A percentile compares a stretch with the other conserved stretches of the same genome.
Conservation (phyloP, 2,113 vertebrate species). For the Brienomyrus brachyistius region DNA sequence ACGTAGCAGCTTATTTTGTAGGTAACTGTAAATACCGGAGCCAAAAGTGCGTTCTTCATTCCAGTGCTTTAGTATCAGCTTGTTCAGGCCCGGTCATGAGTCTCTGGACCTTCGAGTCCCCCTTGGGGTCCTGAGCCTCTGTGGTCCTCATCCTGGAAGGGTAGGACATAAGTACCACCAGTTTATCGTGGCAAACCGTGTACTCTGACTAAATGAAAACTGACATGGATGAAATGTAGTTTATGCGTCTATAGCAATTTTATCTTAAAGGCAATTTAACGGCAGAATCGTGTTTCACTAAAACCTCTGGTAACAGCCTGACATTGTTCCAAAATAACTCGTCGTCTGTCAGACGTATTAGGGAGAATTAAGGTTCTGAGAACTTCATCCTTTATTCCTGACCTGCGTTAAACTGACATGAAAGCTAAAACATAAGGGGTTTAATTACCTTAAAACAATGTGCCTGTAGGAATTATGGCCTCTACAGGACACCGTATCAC, state of each 20-base stretch:
- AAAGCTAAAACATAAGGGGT: background rate
- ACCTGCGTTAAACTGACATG: background rate
- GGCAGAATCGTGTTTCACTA: background rate
- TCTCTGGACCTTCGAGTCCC: background rate
- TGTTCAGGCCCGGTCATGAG: background rate
- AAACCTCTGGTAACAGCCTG: background rate
- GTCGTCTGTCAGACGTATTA: background rate
- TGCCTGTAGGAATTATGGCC: background rate
- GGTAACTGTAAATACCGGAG: background rate
- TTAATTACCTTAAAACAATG: background rate
- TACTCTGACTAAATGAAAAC: background rate
- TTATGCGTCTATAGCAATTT: background rate
- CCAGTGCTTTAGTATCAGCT: background rate
- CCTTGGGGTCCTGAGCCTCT: background rate
- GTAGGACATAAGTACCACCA: background rate
- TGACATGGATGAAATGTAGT: background rate
- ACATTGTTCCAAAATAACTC: background rate
- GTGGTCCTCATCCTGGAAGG: background rate
- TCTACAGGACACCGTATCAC: background rate
- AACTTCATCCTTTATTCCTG: background rate
- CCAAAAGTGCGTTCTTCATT: background rate
- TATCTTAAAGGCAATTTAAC: background rate
- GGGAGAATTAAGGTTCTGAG: background rate
- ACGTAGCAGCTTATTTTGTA: background rate
- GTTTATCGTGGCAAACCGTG: background rate